These are phyloP conservation scores for Anguilla marmorata DNA, from an alignment of 2,797 vertebrate genomes.

Conservation along the genomic window DNA sequence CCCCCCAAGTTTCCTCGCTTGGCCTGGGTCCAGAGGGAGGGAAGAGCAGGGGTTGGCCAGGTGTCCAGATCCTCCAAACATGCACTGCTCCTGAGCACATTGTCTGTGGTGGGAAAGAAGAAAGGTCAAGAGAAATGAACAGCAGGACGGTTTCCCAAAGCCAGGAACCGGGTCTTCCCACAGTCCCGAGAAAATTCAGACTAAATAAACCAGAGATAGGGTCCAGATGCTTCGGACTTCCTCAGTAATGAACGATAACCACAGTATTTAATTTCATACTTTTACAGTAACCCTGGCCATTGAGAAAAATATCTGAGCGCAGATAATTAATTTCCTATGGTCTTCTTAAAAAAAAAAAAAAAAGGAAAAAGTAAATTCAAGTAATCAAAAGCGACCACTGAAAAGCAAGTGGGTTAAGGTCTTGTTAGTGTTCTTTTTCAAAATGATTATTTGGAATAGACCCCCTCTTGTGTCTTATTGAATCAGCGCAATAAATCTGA, in stretches of 20 bases:
- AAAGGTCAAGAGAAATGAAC: background rate
- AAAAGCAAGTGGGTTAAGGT: background rate
- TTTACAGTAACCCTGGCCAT: background rate
- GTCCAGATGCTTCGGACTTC: background rate
- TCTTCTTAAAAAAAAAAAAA: background rate
- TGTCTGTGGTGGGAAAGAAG: background rate
- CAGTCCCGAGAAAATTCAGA: slow-evolving; percentile 14
- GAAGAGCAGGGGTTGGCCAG: background rate
- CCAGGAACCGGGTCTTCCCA: slow-evolving; percentile 7
- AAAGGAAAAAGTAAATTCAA: background rate
- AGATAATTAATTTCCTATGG: slow-evolving; percentile 1
- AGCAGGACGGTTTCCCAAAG: slow-evolving; percentile 4
- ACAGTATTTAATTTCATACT: background rate
- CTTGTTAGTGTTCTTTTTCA: slow-evolving; percentile 1
- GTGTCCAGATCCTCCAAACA: background rate
- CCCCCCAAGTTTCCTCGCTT: background rate
- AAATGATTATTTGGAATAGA: background rate
- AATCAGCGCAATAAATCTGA: slow-evolving; percentile 10
- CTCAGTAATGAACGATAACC: background rate
- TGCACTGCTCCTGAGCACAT: background rate
- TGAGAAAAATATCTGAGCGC: background rate
- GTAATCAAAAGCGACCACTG: slow-evolving; percentile 5
- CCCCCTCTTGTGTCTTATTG: slow-evolving; percentile 2
- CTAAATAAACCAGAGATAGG: slow-evolving; percentile 17
- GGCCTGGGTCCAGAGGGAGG: background rate